Evolutionary conservation across 2,888 invertebrate genomes (phyloP).

Genomic region (Macrosiphum euphorbiae): DNA sequence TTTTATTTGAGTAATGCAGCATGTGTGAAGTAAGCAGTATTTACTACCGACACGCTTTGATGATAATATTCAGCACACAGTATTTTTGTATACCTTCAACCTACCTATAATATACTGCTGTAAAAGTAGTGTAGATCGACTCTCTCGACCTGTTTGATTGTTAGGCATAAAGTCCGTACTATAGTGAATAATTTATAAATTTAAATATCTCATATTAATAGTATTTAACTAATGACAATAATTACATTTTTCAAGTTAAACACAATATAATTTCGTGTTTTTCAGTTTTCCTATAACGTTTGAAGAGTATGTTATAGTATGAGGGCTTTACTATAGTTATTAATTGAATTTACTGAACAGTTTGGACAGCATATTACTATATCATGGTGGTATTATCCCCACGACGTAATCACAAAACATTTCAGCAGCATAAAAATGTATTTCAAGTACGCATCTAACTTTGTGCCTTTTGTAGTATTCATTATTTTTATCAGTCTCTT

Average conservation of each 20-base stretch:
- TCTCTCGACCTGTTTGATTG: neutral
- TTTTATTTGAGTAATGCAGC: neutral
- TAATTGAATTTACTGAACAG: neutral
- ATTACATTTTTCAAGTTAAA: neutral
- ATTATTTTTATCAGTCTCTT: neutral
- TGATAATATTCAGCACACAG: neutral
- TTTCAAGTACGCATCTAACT: neutral
- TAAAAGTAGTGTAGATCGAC: neutral
- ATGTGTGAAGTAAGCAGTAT: neutral
- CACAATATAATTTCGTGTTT: neutral
- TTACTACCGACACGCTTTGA: neutral
- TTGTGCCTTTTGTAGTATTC: slow-evolving; percentile 10
- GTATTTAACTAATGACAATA: neutral
- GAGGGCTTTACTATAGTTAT: neutral
- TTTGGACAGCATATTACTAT: neutral
- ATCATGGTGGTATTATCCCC: neutral
- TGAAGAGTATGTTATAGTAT: neutral
- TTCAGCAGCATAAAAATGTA: neutral
- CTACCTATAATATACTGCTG: neutral
- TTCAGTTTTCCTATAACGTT: neutral
- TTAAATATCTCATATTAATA: neutral
- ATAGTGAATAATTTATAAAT: neutral
- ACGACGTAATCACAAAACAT: neutral
- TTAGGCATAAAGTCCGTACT: neutral
- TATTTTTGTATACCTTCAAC: neutral